Percentiles rank a stretch among this genome's conserved stretches.
These are phyloP conservation scores for Saccostrea cuccullata DNA, from an alignment of 1,140 invertebrate genomes.

Conservation along the genomic window DNA sequence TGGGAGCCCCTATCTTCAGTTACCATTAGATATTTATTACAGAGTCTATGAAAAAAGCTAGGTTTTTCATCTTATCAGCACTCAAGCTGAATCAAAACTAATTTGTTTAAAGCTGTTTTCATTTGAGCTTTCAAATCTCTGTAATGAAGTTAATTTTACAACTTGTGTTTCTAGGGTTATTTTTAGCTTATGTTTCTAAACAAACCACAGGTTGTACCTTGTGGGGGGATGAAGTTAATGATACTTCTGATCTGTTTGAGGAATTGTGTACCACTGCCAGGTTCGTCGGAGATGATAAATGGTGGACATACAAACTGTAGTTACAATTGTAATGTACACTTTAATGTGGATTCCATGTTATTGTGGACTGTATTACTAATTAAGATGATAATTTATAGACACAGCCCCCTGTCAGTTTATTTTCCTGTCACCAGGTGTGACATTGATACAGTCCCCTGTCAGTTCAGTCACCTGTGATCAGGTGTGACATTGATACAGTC, in stretches of 20 bases:
- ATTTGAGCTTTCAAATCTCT: not conserved
- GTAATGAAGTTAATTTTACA: not conserved
- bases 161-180: not conserved
- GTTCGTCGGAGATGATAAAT: not conserved
- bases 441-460: too few relatives aligned
- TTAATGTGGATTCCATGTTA: not conserved
- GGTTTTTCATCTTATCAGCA: conserved; percentile 3
- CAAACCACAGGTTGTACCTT: not conserved
- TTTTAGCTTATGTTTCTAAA: not conserved
- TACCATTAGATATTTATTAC: conserved; percentile 21
- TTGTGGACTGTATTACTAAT: not conserved
- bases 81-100: not conserved
- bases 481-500: not conserved
- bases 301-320: not conserved
- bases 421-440: not conserved
- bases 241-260: not conserved
- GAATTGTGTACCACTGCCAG: not conserved
- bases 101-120: conserved; percentile 19
- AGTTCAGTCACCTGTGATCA: not conserved
- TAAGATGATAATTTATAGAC: not conserved
- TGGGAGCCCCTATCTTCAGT: not conserved
- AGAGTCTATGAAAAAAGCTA: not conserved
- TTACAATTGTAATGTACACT: not conserved
- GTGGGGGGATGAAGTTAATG: not conserved
- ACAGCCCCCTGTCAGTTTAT: not conserved